Evolutionary conservation across 2,113 vertebrate genomes (phyloP).

Genomic region (Calypte anna): DNA sequence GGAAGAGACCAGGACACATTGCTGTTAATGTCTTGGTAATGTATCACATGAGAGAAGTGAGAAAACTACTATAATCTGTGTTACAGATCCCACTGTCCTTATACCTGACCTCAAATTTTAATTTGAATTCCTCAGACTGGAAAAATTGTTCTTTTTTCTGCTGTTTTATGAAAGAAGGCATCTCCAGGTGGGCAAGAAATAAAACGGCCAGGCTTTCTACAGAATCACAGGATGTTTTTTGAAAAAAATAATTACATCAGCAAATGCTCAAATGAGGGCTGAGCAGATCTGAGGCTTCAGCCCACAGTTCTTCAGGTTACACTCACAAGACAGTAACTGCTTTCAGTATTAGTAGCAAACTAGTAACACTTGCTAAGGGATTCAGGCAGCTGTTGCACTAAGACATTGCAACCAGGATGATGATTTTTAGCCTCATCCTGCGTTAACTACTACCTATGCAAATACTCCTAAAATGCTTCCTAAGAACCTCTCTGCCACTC

Average conservation of each 20-base stretch:
- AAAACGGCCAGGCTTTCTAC: neutral
- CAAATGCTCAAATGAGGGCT: neutral
- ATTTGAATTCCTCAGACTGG: neutral
- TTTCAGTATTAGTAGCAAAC: neutral
- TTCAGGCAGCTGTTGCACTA: neutral
- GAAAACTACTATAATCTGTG: neutral
- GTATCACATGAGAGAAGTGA: neutral
- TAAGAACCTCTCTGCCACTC: neutral
- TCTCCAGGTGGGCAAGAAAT: neutral
- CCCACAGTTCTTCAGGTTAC: neutral
- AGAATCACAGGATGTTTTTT: neutral
- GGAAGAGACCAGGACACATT: neutral
- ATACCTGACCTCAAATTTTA: neutral
- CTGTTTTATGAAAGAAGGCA: neutral
- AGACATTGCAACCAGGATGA: neutral
- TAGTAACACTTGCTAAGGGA: neutral
- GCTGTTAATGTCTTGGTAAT: neutral
- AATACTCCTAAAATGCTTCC: neutral
- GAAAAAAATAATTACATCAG: neutral
- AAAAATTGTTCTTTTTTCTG: neutral
- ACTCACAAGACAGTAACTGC: neutral
- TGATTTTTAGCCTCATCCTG: neutral
- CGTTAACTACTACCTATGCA: neutral
- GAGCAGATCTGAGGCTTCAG: neutral
- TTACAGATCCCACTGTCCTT: neutral